Conservation (phyloP, 2,113 vertebrate genomes). For the Laticauda laticaudata region DNA sequence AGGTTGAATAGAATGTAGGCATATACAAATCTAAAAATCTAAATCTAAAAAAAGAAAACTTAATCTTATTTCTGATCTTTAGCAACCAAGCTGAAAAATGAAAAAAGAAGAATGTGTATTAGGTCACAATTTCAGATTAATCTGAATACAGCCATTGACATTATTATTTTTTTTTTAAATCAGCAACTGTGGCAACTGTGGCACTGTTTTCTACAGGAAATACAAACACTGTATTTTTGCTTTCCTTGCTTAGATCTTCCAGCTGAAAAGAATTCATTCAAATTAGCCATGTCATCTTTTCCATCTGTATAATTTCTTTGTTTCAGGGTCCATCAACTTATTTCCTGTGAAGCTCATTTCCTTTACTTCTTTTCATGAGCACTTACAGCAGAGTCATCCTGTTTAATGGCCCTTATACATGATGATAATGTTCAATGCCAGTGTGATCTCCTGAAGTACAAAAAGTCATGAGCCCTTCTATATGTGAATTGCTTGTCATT, state of each 20-base stretch:
- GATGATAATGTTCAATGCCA: conserved; percentile 14
- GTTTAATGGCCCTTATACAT: conserved; percentile 21
- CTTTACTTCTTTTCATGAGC: conserved; percentile 1
- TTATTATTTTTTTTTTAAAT: background rate
- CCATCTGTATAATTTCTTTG: conserved; percentile 15
- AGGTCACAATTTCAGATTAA: background rate
- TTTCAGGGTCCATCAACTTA: conserved; percentile 17
- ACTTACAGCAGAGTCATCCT: conserved; percentile 9
- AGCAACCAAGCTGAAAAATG: background rate
- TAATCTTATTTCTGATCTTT: background rate
- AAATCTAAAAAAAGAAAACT: background rate
- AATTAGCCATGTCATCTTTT: background rate
- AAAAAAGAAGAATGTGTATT: background rate
- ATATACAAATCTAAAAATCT: background rate
- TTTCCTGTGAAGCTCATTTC: conserved; percentile 25
- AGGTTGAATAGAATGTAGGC: background rate
- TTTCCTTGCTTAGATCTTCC: background rate
- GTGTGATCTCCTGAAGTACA: background rate
- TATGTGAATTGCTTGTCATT: conserved; percentile 7
- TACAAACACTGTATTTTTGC: background rate
- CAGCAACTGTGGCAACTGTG: background rate
- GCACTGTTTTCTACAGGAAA: background rate
- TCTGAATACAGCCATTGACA: background rate
- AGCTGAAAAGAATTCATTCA: background rate
- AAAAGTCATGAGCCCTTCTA: conserved; percentile 15